These are phyloP conservation scores for Scaptomyza polygonia DNA, from an alignment of 2,888 invertebrate species.

Conservation along the genomic window DNA sequence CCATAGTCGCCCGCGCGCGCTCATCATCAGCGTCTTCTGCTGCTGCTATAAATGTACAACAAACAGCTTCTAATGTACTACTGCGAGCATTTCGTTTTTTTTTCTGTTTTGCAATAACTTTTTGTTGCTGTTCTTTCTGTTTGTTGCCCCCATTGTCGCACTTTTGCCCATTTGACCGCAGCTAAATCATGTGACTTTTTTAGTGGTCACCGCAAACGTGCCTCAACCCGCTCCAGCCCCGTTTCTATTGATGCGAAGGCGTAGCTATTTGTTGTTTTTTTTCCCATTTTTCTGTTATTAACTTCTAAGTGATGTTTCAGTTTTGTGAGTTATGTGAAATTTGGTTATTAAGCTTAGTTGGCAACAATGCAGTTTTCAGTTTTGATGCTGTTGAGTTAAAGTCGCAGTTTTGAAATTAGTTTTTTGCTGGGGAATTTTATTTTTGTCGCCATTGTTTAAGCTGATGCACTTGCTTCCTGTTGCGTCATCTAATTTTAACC, in stretches of 20 bases:
- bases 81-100: constrained; percentile 57
- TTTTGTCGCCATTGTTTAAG: constrained; percentile 32
- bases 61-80: constrained; percentile 66
- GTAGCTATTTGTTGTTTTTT: not conserved
- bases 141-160: constrained; percentile 46
- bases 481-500: too few species aligned
- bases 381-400: constrained; percentile 57
- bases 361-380: constrained; percentile 74
- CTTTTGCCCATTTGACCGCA: constrained; percentile 65
- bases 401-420: constrained; percentile 53
- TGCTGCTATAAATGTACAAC: constrained; percentile 56
- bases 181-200: constrained; percentile 76
- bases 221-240: not conserved
- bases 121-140: constrained; percentile 38
- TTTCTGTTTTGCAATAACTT: constrained; percentile 67
- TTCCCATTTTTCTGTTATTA: constrained; percentile 22
- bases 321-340: constrained; percentile 73
- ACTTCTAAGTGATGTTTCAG: constrained; percentile 60
- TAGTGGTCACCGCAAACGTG: constrained; percentile 44
- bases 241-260: not conserved
- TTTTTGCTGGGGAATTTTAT: constrained; percentile 22
- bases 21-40: constrained; percentile 34
- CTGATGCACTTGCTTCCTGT: constrained; percentile 6
- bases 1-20: constrained; percentile 54
- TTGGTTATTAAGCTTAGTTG: constrained; percentile 66